These are phyloP conservation scores for Dendrolimus houi DNA, from an alignment of 2,888 invertebrate species.

Conservation along the genomic window DNA sequence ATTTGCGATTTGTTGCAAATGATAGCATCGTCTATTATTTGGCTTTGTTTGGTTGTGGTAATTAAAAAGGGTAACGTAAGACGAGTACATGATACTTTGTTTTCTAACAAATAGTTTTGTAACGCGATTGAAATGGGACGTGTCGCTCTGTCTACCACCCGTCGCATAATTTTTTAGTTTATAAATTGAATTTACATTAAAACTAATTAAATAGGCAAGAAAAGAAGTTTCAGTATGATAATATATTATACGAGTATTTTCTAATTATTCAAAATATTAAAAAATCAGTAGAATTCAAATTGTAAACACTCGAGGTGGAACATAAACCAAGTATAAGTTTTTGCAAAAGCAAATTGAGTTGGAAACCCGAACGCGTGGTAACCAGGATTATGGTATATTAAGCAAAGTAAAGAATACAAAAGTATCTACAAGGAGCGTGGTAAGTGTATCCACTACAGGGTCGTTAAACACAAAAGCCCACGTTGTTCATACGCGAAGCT, in stretches of 20 bases:
- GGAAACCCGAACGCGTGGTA: too few species aligned
- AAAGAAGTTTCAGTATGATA: not conserved
- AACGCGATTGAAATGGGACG: not conserved
- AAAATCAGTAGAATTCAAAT: not conserved
- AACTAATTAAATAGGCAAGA: too few species aligned
- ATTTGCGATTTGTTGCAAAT: not conserved
- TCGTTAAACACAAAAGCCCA: too few species aligned
- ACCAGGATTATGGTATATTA: too few species aligned
- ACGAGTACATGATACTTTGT: not conserved
- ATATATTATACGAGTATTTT: not conserved
- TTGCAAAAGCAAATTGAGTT: constrained; percentile 3
- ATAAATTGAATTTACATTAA: not conserved
- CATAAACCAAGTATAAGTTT: constrained; percentile 4
- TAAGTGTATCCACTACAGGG: too few species aligned
- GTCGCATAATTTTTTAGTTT: not conserved
- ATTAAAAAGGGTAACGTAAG: not conserved
- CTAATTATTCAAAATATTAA: not conserved
- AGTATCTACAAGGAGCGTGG: too few species aligned
- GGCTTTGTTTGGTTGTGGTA: not conserved
- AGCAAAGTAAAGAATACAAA: too few species aligned
- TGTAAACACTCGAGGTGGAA: not conserved
- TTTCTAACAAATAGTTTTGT: not conserved
- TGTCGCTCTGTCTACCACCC: not conserved
- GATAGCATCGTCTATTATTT: not conserved
- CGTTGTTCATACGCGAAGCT: too few species aligned